These are phyloP conservation scores for Heterohyrax brucei DNA, from an alignment of 2,797 vertebrate species.

Conservation along the genomic window DNA sequence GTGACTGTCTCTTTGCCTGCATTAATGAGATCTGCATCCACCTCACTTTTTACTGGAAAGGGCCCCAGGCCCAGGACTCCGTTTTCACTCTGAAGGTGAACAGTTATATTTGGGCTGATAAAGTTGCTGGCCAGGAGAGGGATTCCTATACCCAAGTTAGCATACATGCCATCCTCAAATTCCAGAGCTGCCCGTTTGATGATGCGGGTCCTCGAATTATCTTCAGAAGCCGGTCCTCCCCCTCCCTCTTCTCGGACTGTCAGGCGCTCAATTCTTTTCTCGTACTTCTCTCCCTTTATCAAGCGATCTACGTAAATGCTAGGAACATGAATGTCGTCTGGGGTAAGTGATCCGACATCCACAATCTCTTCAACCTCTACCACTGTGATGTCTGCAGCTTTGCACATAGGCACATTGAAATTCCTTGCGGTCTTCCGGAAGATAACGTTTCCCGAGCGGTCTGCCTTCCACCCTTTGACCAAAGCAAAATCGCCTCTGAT, in stretches of 20 bases:
- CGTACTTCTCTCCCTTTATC: conserved; percentile 93
- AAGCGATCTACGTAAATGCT: conserved; percentile 96
- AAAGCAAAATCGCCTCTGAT: conserved; percentile 97
- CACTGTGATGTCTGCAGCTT: conserved; percentile 95
- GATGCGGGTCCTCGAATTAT: conserved; percentile 95
- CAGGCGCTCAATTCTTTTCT: conserved; percentile 97
- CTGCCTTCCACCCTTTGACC: conserved; percentile 97
- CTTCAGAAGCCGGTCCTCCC: conserved; percentile 91
- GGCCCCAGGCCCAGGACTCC: conserved; percentile 97
- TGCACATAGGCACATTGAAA: conserved; percentile 98
- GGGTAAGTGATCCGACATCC: conserved; percentile 94
- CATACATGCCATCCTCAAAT: conserved; percentile 98
- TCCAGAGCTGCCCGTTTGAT: conserved; percentile 97
- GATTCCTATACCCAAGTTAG: conserved; percentile 97
- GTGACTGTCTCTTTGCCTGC: conserved; percentile 98
- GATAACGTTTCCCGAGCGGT: conserved; percentile 95
- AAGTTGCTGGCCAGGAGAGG: conserved; percentile 98
- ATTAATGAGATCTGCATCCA: conserved; percentile 97
- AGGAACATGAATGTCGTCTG: conserved; percentile 97
- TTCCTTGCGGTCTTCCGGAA: conserved; percentile 98
- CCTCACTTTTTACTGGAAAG: conserved; percentile 93
- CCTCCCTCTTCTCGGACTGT: conserved; percentile 92
- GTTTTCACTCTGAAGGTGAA: conserved; percentile 98
- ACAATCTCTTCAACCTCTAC: conserved; percentile 98
- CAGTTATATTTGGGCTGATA: conserved; percentile 96